Evolutionary conservation across 2,888 invertebrate species (phyloP).

Genomic region (Drosophila niveifrons): DNA sequence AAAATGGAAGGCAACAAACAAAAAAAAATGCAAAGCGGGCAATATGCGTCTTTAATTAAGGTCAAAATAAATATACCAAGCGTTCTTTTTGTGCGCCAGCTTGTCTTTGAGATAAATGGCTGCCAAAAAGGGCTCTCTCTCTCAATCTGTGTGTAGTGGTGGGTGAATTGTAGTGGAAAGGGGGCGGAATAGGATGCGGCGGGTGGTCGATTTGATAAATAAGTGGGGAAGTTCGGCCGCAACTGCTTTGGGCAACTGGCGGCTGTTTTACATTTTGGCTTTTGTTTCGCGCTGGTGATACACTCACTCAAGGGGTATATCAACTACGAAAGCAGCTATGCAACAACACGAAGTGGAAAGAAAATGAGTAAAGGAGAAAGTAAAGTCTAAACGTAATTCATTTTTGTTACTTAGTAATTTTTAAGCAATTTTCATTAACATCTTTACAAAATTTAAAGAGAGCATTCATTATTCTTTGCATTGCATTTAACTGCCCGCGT

Average conservation of each 20-base stretch:
- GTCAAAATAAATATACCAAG: conserved; percentile 62
- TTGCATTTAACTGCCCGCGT: neutral
- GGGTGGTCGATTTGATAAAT: conserved; percentile 72
- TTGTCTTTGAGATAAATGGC: conserved; percentile 73
- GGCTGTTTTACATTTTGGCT: conserved; percentile 46
- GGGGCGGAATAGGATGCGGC: neutral
- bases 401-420: no score
- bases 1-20: conserved; percentile 7
- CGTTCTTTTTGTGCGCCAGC: conserved; percentile 48
- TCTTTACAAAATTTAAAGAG: no score
- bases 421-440: no score
- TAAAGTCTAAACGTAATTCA: no score
- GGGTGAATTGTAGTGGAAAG: conserved; percentile 1
- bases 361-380: neutral
- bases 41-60: conserved; percentile 81
- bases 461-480: conserved; percentile 1
- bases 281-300: conserved; percentile 14
- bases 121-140: conserved; percentile 36
- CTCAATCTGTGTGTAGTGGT: conserved; percentile 3
- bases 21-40: conserved; percentile 48
- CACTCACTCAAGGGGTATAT: conserved; percentile 1
- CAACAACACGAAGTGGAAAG: neutral
- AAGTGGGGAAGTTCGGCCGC: conserved; percentile 55
- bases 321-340: neutral
- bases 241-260: conserved; percentile 44